These are phyloP conservation scores for Melanostoma mellinum DNA, from an alignment of 2,888 invertebrate species.

Conservation along the genomic window DNA sequence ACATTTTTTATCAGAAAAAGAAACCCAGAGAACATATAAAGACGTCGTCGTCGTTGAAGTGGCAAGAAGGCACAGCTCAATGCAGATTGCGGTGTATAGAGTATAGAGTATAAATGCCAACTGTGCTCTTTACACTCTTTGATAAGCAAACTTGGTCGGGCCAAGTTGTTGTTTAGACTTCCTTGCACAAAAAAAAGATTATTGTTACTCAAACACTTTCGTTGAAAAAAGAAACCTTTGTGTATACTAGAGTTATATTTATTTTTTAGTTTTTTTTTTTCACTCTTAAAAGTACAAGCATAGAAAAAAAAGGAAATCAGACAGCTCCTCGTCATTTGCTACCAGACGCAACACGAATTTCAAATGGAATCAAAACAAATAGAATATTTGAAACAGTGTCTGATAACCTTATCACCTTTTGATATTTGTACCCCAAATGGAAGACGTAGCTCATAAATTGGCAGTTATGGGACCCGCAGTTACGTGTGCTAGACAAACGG, in stretches of 20 bases:
- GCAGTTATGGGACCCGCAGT: not conserved
- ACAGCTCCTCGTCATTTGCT: not conserved
- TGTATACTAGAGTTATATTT: slow-evolving; percentile 1
- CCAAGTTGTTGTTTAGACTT: slow-evolving; percentile 38
- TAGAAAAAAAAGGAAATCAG: no score
- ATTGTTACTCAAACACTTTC: slow-evolving; percentile 15
- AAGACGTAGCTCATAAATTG: not conserved
- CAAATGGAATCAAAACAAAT: slow-evolving; percentile 13
- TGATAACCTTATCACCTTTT: slow-evolving; percentile 47
- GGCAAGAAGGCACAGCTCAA: slow-evolving; percentile 58
- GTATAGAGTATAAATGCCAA: slow-evolving; percentile 30
- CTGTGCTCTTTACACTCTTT: slow-evolving; percentile 59
- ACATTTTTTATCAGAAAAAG: slow-evolving; percentile 59
- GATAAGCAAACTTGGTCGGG: slow-evolving; percentile 57
- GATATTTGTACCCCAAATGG: slow-evolving; percentile 15
- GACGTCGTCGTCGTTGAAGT: slow-evolving; percentile 66
- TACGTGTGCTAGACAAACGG: not conserved
- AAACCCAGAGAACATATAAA: slow-evolving; percentile 58
- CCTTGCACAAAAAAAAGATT: slow-evolving; percentile 45
- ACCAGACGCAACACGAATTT: not conserved
- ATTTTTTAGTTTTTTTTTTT: no score
- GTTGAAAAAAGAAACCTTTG: not conserved
- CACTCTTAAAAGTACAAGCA: no score
- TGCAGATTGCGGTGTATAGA: slow-evolving; percentile 45
- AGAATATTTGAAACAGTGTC: not conserved